phyloP scores from a whole-genome alignment of 2,113 vertebrate genomes.

The Clarias batrachus region DNA sequence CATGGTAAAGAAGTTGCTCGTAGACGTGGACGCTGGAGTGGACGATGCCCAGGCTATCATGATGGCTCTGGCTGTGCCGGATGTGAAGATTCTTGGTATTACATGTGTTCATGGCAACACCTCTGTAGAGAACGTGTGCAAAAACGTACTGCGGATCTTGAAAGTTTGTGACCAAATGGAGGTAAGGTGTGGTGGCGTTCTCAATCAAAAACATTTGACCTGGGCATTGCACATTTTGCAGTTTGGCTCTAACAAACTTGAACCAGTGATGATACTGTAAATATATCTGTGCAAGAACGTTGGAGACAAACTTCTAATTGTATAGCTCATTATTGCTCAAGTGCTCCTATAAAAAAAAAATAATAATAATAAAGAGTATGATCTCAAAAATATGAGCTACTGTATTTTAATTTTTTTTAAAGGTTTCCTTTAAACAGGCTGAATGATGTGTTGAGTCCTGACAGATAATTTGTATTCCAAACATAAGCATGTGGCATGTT shows the following conservation, averaged over 20 bases:
- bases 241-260: background rate
- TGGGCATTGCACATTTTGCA: background rate
- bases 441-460: background rate
- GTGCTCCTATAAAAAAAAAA: background rate
- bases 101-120: slow-evolving; percentile 76
- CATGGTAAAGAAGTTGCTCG: slow-evolving; percentile 70
- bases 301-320: background rate
- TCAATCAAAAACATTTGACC: background rate
- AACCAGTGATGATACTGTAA: background rate
- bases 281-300: background rate
- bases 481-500: background rate
- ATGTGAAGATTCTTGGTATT: slow-evolving; percentile 70
- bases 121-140: slow-evolving; percentile 74
- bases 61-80: slow-evolving; percentile 69
- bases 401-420: background rate
- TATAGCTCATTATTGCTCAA: background rate
- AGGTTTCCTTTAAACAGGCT: background rate
- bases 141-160: slow-evolving; percentile 71
- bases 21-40: slow-evolving; percentile 76
- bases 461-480: background rate
- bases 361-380: too few relatives aligned
- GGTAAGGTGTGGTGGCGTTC: slow-evolving; percentile 52
- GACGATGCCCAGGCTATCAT: slow-evolving; percentile 78
- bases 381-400: background rate
- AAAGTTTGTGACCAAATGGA: slow-evolving; percentile 65